Base-by-base conservation (phyloP, 1,140 invertebrate species). In the Cryptotermes secundus region DNA sequence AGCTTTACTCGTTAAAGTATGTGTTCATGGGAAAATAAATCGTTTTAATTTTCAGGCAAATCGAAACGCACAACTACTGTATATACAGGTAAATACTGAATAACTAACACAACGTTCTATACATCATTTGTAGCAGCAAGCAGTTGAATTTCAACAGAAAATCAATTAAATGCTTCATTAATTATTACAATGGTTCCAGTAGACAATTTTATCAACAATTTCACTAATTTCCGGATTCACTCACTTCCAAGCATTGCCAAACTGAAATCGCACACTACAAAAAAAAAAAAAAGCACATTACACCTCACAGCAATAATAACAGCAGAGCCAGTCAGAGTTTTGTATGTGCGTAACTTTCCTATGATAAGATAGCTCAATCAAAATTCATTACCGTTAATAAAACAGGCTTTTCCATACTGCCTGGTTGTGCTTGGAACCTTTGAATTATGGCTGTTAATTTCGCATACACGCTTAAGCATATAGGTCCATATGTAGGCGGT, bases 391-490 rank as follows among this genome's bases (percentile, higher is more conserved):
- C 59, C 31, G 59, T 72, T 72, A 72, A 31, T 72, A 72, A 72
- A 72, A 72, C n/a, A 72, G 26, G 59, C 59, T 72, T 72, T 72
- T 0, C 59, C 59, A n/a, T 31, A 72, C 31, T 14, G 59, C 59
- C 31, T 72, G 26, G 59, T 72, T 72, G 26, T 72, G 59, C 59
- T 14, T 31, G 59, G 59, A 26, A 72, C n/a, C 59, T 31, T 72
- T 72, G 59, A 72, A 72, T 72, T 72, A 72, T 72, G 59, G 59
- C 59, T 72, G 59, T 72, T 72, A 72, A 72, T 72, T 72, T 72
- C 59, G 59, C 59, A 72, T 72, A 72, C 31, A 31, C 59, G 59
- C 59, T 72, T 72, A 72, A 72, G 59, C 59, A 72, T 72, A 72
- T 14, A 72, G 6, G 59, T n/a, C 6, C 31, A 65, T 72, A n/a